Percentiles rank a stretch among this genome's conserved stretches.
Evolutionary conservation across 2,797 vertebrate species (phyloP).

Genomic region (Tangara arthus): DNA sequence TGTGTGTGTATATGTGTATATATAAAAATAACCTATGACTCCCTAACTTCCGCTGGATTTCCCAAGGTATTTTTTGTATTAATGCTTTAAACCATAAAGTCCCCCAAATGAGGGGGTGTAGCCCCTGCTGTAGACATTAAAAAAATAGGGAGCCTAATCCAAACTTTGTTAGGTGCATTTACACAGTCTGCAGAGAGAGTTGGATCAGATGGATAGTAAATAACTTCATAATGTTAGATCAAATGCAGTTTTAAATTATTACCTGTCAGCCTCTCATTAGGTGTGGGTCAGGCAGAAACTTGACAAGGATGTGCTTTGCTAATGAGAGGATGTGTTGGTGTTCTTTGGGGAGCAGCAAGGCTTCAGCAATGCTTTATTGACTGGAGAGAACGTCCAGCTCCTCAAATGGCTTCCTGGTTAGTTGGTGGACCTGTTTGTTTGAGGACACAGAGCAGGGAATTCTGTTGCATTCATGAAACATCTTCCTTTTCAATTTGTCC

Average conservation of each 20-base stretch:
- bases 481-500: not conserved
- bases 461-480: not conserved
- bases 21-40: not conserved
- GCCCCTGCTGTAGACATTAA: not conserved
- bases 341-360: not conserved
- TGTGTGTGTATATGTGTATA: not conserved
- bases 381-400: not conserved
- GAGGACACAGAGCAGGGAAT: not conserved
- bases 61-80: not conserved
- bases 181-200: not conserved
- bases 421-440: not conserved
- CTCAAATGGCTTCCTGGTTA: not conserved
- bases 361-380: not conserved
- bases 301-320: not conserved
- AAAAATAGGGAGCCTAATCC: not conserved
- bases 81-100: not conserved
- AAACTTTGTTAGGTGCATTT: not conserved
- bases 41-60: not conserved
- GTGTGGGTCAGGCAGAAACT: not conserved
- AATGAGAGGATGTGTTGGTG: not conserved
- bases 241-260: slow-evolving; percentile 21
- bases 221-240: not conserved
- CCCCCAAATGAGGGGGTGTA: accelerated
- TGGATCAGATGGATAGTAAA: not conserved
- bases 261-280: not conserved